Evolutionary conservation across 2,888 invertebrate genomes (phyloP).

Genomic region (Dicyrtomina minuta): DNA sequence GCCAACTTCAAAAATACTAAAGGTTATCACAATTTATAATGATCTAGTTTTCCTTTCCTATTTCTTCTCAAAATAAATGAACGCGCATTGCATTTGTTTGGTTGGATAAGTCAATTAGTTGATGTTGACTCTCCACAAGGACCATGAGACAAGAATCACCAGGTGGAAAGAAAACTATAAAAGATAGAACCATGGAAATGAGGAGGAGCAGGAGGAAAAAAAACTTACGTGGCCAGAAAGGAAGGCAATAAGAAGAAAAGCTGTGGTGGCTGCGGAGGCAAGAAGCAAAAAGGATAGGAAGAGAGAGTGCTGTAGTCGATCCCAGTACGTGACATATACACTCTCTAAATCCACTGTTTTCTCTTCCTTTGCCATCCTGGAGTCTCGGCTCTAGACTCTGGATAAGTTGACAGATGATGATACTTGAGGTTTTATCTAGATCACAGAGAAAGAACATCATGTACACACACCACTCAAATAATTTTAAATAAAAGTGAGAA

Average conservation of each 20-base stretch:
- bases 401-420: neutral
- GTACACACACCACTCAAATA: neutral
- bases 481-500: neutral
- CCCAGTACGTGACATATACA: constrained; percentile 70
- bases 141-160: neutral
- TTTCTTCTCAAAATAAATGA: too few relatives aligned
- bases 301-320: constrained; percentile 71
- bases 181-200: neutral
- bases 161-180: neutral
- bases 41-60: too few relatives aligned
- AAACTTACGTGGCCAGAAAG: constrained; percentile 53
- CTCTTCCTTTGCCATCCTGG: constrained; percentile 48
- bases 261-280: constrained; percentile 64
- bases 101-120: constrained; percentile 28
- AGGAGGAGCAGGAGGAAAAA: constrained; percentile 3
- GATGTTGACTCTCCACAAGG: neutral
- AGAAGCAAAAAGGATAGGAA: constrained; percentile 72
- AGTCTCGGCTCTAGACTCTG: too few relatives aligned
- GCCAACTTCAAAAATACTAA: neutral
- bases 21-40: too few relatives aligned
- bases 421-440: neutral
- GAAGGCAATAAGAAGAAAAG: constrained; percentile 62
- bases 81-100: too few relatives aligned
- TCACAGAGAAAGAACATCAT: neutral
- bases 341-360: constrained; percentile 66